Conservation (phyloP, 2,888 invertebrate species). For the Myopa tessellatipennis region DNA sequence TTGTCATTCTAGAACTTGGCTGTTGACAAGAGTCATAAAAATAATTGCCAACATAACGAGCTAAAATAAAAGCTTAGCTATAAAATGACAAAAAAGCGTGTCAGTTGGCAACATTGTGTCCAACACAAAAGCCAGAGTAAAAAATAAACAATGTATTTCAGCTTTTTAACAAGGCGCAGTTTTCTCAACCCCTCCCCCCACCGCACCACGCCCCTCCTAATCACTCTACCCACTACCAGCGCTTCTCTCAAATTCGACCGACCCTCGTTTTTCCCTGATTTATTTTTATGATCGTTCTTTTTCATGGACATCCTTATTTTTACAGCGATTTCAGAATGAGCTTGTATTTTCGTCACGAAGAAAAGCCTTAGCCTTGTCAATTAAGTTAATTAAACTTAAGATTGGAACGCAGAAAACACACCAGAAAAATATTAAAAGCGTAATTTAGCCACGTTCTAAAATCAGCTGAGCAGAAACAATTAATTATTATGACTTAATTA, state of each 20-base stretch:
- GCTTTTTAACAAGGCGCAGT: conserved; percentile 13
- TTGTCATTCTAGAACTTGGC: conserved; percentile 13
- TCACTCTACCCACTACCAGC: neutral
- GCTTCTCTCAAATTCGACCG: neutral
- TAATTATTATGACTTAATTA: neutral
- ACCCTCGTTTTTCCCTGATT: neutral
- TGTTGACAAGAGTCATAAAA: conserved; percentile 34
- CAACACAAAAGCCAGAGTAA: neutral
- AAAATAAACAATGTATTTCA: neutral
- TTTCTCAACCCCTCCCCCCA: neutral
- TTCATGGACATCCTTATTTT: neutral
- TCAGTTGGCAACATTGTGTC: neutral
- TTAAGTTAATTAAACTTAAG: conserved; percentile 33
- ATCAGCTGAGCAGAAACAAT: neutral
- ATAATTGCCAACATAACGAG: conserved; percentile 39
- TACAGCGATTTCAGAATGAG: conserved; percentile 14
- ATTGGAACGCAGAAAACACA: neutral
- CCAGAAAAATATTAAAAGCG: neutral
- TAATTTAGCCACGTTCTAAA: neutral
- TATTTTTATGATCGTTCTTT: neutral
- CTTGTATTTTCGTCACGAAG: neutral
- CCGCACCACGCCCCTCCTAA: neutral
- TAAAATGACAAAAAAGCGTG: neutral
- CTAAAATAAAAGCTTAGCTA: conserved; percentile 24
- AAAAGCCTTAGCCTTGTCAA: conserved; percentile 7